Percentiles rank a stretch among this genome's conserved stretches.
Evolutionary conservation across 2,113 vertebrate species (phyloP).

Genomic region (Gyps fulvus): DNA sequence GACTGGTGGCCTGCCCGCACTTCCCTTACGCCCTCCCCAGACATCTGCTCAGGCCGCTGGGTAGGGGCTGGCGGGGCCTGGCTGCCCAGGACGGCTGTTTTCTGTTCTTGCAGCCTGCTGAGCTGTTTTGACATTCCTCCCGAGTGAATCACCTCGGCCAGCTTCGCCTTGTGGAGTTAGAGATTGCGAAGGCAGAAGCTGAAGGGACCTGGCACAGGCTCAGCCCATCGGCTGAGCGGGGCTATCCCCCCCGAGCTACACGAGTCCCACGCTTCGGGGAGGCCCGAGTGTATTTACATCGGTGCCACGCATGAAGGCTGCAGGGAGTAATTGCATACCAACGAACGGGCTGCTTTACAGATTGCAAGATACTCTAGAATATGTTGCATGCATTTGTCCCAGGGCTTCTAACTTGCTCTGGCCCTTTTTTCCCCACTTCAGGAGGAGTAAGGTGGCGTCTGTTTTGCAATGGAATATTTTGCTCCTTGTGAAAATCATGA

Average conservation of each 20-base stretch:
- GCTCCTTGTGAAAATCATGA: neutral
- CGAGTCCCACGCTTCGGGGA: rapidly evolving
- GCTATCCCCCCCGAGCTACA: neutral
- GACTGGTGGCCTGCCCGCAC: too few relatives aligned
- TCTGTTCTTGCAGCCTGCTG: neutral
- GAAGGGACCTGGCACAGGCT: rapidly evolving
- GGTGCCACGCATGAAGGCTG: neutral
- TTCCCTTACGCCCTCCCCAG: neutral
- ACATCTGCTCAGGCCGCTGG: neutral
- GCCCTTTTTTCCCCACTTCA: neutral
- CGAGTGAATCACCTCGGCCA: rapidly evolving
- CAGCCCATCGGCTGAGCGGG: rapidly evolving
- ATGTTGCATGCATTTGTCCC: neutral
- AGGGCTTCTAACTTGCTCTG: neutral
- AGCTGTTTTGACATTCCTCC: neutral
- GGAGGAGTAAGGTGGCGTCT: neutral
- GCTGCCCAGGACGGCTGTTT: neutral
- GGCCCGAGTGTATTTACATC: neutral
- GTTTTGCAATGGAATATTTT: neutral
- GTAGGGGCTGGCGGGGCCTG: neutral
- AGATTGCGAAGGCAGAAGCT: neutral
- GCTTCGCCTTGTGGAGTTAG: neutral
- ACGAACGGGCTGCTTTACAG: neutral
- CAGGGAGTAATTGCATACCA: neutral
- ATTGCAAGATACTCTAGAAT: neutral